A percentile compares a stretch with the other conserved stretches of the same genome.
These are phyloP conservation scores for Galeopsomyia nigrocyanea DNA, from an alignment of 2,888 invertebrate species.

Conservation along the genomic window DNA sequence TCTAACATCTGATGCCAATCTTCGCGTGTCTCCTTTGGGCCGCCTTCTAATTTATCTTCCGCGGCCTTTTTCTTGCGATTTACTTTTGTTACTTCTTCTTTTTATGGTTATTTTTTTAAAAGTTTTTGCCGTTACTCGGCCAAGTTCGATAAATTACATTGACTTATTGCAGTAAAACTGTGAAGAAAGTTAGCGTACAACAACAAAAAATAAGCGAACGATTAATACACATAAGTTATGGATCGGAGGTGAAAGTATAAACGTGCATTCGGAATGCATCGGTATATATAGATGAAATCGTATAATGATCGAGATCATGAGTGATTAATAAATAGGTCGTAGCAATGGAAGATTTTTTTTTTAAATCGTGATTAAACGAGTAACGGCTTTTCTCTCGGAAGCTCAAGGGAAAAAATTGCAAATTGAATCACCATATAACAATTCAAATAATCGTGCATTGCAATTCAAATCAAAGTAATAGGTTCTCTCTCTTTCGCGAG, in stretches of 20 bases:
- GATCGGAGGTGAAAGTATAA: too few species aligned
- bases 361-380: slow-evolving; percentile 1
- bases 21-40: too few species aligned
- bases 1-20: slow-evolving; percentile 30
- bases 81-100: too few species aligned
- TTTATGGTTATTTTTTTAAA: too few species aligned
- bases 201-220: too few species aligned
- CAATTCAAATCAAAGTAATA: too few species aligned
- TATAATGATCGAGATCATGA: slow-evolving; percentile 20
- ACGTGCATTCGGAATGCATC: too few species aligned
- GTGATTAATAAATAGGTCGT: slow-evolving; percentile 31
- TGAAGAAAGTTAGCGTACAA: neutral
- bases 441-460: too few species aligned
- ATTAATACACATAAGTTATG: neutral
- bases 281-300: slow-evolving; percentile 10
- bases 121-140: too few species aligned
- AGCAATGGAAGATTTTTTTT: slow-evolving; percentile 14
- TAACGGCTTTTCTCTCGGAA: slow-evolving; percentile 5
- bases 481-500: too few species aligned
- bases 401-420: neutral
- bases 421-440: slow-evolving; percentile 8
- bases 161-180: too few species aligned
- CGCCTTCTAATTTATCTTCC: slow-evolving; percentile 35
- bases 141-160: too few species aligned
- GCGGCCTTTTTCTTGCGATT: neutral